Evolutionary conservation across 2,113 vertebrate species (phyloP).

Genomic region (Butorides virescens): DNA sequence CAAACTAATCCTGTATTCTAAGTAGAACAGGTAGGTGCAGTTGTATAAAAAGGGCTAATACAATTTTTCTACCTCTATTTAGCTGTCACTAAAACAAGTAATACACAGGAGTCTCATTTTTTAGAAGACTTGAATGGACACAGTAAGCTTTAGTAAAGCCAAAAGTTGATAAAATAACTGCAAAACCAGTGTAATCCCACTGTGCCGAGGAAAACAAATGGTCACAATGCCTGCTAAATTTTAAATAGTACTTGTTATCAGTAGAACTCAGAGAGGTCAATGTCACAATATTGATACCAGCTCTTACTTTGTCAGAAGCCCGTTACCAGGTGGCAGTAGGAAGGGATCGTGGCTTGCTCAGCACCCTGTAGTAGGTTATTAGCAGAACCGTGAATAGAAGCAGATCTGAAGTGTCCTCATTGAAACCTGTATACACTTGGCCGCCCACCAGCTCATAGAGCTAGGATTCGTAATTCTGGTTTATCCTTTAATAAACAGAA

Average conservation of each 20-base stretch:
- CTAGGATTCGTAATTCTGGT: neutral
- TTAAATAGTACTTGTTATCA: neutral
- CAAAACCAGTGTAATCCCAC: neutral
- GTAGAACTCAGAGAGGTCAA: neutral
- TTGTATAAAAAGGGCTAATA: neutral
- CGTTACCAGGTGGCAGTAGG: neutral
- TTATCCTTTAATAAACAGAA: constrained; percentile 10
- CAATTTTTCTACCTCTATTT: neutral
- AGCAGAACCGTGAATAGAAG: neutral
- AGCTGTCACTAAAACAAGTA: neutral
- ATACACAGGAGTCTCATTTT: neutral
- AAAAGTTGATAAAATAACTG: neutral
- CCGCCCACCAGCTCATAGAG: neutral
- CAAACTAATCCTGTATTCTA: neutral
- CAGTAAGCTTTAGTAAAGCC: neutral
- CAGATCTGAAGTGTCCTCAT: neutral
- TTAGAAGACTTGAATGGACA: neutral
- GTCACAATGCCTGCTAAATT: neutral
- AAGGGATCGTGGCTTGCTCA: neutral
- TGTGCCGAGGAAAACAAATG: neutral
- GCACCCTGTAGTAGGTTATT: neutral
- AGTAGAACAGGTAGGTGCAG: neutral
- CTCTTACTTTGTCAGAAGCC: neutral
- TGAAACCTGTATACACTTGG: neutral
- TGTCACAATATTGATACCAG: neutral